phyloP scores from a whole-genome alignment of 2,797 vertebrate genomes.

The Novumbra hubbsi region DNA sequence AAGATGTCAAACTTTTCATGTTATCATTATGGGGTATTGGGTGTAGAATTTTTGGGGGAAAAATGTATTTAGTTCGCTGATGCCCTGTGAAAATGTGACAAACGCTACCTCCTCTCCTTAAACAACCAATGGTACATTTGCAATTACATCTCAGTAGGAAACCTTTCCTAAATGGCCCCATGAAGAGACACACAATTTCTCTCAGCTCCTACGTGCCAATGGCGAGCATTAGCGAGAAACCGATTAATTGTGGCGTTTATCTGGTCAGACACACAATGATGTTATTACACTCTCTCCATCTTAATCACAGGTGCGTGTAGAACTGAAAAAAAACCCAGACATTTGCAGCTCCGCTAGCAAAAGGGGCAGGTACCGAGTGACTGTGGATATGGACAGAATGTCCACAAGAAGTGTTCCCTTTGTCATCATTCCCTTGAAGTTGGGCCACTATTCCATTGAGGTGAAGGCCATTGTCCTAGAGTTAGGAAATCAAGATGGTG shows the following conservation, averaged over 20 bases:
- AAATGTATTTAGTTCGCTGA: too few relatives aligned
- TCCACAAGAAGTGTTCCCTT: conserved; percentile 75
- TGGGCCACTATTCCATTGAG: conserved; percentile 68
- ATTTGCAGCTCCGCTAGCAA: conserved; percentile 83
- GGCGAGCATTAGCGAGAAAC: too few relatives aligned
- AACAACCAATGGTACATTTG: too few relatives aligned
- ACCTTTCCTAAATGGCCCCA: too few relatives aligned
- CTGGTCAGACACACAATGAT: background rate
- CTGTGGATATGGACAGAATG: conserved; percentile 38
- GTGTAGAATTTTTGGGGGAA: too few relatives aligned
- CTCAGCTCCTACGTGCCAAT: too few relatives aligned
- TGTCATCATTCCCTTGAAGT: conserved; percentile 78
- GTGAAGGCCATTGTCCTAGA: conserved; percentile 77
- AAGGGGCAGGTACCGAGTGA: conserved; percentile 61
- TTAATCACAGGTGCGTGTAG: conserved; percentile 74
- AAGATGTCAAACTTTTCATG: too few relatives aligned
- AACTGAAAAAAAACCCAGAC: conserved; percentile 68
- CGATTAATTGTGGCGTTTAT: background rate
- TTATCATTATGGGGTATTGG: too few relatives aligned
- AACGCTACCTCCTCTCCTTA: too few relatives aligned
- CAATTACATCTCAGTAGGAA: too few relatives aligned
- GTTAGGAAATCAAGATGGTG: conserved; percentile 60
- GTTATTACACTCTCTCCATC: conserved; percentile 4
- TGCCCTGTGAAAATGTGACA: too few relatives aligned
- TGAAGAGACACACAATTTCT: too few relatives aligned